These are phyloP conservation scores for Cygnus buccinator DNA, from an alignment of 2,113 vertebrate genomes.

Conservation along the genomic window DNA sequence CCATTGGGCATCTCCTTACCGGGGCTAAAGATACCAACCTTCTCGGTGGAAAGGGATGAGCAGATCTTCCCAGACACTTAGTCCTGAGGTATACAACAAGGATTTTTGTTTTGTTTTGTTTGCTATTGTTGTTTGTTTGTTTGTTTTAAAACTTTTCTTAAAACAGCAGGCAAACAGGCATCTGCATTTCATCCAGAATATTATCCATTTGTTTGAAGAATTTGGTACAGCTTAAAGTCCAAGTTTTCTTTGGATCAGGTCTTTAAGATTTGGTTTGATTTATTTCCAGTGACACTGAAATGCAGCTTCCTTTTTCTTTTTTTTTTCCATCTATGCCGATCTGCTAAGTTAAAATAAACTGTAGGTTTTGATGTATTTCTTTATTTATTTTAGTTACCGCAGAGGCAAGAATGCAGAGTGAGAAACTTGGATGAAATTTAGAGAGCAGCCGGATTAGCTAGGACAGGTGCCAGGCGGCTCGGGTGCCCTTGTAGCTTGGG, in stretches of 20 bases:
- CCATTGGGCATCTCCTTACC: not conserved
- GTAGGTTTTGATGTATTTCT: slow-evolving; percentile 2
- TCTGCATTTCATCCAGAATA: not conserved
- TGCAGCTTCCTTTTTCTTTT: not conserved
- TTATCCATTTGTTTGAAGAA: slow-evolving; percentile 19
- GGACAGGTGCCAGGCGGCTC: not conserved
- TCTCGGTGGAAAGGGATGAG: not conserved
- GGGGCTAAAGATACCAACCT: not conserved
- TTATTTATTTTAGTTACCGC: slow-evolving; percentile 20
- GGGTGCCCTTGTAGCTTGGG: not conserved
- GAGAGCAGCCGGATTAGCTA: not conserved
- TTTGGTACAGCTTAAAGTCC: not conserved
- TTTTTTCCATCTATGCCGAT: not conserved
- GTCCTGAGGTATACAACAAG: not conserved
- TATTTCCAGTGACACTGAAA: slow-evolving; percentile 4
- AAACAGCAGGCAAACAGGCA: not conserved
- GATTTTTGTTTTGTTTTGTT: not conserved
- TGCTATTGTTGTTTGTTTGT: not conserved
- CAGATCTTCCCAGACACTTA: not conserved
- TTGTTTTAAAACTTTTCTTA: not conserved
- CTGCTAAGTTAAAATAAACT: slow-evolving; percentile 1
- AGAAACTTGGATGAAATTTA: not conserved
- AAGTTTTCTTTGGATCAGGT: slow-evolving; percentile 32
- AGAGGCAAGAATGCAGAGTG: not conserved
- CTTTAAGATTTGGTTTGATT: slow-evolving; percentile 1